Percentiles rank a stretch among this genome's conserved stretches.
phyloP scores from a whole-genome alignment of 1,140 invertebrate species.

The Phymorhynchus buccinoides region DNA sequence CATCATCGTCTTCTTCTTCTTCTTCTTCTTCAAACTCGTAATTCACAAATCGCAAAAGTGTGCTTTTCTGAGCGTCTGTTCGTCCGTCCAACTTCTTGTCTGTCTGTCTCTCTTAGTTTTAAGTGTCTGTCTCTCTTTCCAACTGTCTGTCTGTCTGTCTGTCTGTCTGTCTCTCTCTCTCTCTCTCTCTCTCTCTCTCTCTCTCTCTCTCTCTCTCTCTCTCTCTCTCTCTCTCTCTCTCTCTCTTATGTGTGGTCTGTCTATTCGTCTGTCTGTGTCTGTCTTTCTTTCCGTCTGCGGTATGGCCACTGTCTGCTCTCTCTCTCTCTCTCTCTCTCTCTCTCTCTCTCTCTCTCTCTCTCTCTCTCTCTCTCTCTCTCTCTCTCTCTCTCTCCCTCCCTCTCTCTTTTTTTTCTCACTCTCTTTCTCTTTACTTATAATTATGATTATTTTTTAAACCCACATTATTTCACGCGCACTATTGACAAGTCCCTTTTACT shows the following conservation, averaged over 20 bases:
- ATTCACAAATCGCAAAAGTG: too few relatives aligned
- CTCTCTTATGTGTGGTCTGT: too few relatives aligned
- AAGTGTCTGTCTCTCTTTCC: too few relatives aligned
- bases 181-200: not conserved
- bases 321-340: not conserved
- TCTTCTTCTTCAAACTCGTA: too few relatives aligned
- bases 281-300: not conserved
- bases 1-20: too few relatives aligned
- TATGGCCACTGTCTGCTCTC: not conserved
- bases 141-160: not conserved
- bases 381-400: not conserved
- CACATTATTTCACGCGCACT: too few relatives aligned
- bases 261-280: too few relatives aligned
- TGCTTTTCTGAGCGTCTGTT: not conserved
- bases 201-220: not conserved
- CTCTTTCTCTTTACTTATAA: too few relatives aligned
- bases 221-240: slow-evolving; percentile 13
- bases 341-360: not conserved
- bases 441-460: too few relatives aligned
- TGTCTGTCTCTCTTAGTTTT: not conserved
- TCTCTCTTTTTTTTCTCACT: too few relatives aligned
- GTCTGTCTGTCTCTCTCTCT: not conserved
- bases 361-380: slow-evolving; percentile 1
- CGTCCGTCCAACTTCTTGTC: not conserved
- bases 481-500: too few relatives aligned